phyloP scores from a whole-genome alignment of 2,797 vertebrate species.

The Dryobates pubescens region DNA sequence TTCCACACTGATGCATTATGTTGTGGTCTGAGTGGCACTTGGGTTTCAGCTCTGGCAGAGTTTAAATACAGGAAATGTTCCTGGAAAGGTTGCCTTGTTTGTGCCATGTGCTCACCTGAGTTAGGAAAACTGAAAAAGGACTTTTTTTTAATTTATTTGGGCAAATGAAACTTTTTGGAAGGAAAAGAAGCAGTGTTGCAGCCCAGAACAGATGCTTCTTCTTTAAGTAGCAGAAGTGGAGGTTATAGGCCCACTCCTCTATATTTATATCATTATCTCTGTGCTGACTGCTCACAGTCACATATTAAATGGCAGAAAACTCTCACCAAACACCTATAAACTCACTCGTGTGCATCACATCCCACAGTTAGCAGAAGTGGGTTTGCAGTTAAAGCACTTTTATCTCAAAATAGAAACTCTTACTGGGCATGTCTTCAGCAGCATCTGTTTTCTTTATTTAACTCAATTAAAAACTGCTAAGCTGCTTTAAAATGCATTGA shows the following conservation, averaged over 20 bases:
- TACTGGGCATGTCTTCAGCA: slow-evolving; percentile 15
- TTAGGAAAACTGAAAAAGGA: neutral
- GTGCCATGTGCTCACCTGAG: neutral
- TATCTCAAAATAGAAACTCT: slow-evolving; percentile 32
- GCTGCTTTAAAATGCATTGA: slow-evolving; percentile 25
- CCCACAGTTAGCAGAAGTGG: neutral
- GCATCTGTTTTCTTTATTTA: slow-evolving; percentile 38
- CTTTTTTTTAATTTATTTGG: neutral
- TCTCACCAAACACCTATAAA: slow-evolving; percentile 28
- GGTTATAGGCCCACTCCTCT: neutral
- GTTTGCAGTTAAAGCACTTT: slow-evolving; percentile 20
- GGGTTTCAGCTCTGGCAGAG: neutral
- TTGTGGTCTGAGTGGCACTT: neutral
- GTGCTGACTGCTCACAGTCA: neutral
- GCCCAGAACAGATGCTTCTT: neutral
- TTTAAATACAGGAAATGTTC: neutral
- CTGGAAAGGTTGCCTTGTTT: neutral
- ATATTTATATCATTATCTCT: neutral
- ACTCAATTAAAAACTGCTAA: slow-evolving; percentile 33
- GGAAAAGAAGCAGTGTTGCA: neutral
- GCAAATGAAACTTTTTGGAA: neutral
- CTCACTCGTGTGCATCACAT: neutral
- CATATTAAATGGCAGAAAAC: neutral
- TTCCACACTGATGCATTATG: neutral
- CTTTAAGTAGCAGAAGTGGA: neutral